Evolutionary conservation across 1,140 invertebrate genomes (phyloP), one percentile per base, ranked within the genome.

Genomic region (Lanistes nyassanus): DNA sequence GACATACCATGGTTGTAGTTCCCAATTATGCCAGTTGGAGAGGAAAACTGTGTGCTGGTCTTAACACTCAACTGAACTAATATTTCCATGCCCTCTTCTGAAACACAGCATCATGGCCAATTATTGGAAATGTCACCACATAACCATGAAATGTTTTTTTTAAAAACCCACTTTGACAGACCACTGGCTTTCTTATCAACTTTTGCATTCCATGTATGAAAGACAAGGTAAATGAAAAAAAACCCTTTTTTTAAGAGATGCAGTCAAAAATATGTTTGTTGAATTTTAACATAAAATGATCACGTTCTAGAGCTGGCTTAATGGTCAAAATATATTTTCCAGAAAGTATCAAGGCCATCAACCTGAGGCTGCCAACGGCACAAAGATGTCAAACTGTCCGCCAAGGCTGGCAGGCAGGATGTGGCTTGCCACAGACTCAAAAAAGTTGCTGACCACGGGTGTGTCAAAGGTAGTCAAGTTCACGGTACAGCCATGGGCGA

Each of bases 381-480:
- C 77, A 79, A 88, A 88, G 21, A 88, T 75, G 78, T 88, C 85
- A 74, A 86, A 79, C 65, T 85, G 84, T 76, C 86, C 87, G 21
- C 83, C 85, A 62, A 84, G 77, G n/a, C 82, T 75, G n/a, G 80
- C 62, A 16, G 82, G 81, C 64, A 85, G 69, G 56, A 85, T 82
- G 36, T 83, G 80, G 65, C 78, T 82, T 39, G 81, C 62, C 21
- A 87, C 58, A 42, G 76, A 81, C 72, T 86, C 79, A 77, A 88
- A 88, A 76, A 87, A 88, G 36, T 83, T 76, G 37, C 82, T 62
- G 26, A 81, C 66, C 37, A 84, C 78, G 37, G 80, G 69, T 53
- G 72, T 39, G 58, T 87, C 83, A 1, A 77, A 21, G 3, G 51
- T 58, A 16, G 84, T 80, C n/a, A 84, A n/a, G 60, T 47, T 84